Evolutionary conservation across 2,113 vertebrate genomes (phyloP).

Genomic region (Ursus arctos): DNA sequence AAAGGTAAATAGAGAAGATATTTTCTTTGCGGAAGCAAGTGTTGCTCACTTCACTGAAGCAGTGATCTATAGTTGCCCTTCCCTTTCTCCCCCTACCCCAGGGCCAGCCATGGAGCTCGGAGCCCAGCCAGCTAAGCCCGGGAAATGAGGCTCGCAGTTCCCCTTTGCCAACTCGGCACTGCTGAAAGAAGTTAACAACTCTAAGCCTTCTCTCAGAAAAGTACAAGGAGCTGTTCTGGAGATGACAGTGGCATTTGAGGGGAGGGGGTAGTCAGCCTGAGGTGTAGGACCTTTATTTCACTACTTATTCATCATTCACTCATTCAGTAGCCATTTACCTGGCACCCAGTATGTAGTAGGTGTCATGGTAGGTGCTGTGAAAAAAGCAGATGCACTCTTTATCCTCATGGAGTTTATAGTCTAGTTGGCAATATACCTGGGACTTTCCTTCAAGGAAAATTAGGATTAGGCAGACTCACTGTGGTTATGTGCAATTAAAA

Average conservation of each 20-base stretch:
- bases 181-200: constrained; percentile 23
- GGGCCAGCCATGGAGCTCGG: background rate
- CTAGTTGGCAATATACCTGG: background rate
- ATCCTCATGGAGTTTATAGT: background rate
- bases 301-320: background rate
- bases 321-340: background rate
- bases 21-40: constrained; percentile 67
- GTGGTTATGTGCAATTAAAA: background rate
- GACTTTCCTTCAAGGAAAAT: background rate
- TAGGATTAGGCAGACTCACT: background rate
- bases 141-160: constrained; percentile 31
- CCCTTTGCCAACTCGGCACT: constrained; percentile 42
- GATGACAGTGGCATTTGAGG: background rate
- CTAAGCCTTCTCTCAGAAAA: background rate
- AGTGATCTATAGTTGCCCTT: constrained; percentile 54
- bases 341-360: background rate
- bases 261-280: background rate
- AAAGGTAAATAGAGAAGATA: constrained; percentile 67
- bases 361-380: background rate
- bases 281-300: background rate
- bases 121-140: constrained; percentile 47
- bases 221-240: constrained; percentile 12
- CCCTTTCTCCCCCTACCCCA: background rate
- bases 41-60: constrained; percentile 24
- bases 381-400: background rate